phyloP scores from a whole-genome alignment of 2,888 invertebrate species.

The Monopis laevigella region DNA sequence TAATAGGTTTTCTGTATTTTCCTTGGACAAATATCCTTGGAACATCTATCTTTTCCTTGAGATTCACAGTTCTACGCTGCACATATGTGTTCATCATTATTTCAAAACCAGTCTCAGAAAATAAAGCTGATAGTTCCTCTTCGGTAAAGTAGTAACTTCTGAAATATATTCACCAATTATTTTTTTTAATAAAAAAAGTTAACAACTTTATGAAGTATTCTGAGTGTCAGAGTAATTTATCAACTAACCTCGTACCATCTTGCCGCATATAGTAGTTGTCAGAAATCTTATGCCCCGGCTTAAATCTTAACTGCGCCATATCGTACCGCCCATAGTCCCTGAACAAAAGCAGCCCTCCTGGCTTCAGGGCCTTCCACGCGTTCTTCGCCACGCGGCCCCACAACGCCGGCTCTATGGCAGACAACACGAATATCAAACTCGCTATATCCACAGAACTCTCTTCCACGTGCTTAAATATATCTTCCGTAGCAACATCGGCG shows the following conservation, averaged over 20 bases:
- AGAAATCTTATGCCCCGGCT: conserved; percentile 88
- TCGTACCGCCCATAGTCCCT: conserved; percentile 96
- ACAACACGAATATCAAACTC: conserved; percentile 94
- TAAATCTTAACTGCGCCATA: conserved; percentile 95
- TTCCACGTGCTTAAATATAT: conserved; percentile 66
- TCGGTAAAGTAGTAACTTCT: conserved; percentile 84
- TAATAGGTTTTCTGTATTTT: conserved; percentile 72
- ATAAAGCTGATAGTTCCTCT: conserved; percentile 74
- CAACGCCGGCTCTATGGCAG: conserved; percentile 90
- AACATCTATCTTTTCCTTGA: conserved; percentile 91
- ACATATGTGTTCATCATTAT: conserved; percentile 78
- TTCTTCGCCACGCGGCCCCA: conserved; percentile 73
- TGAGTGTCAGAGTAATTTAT: no score
- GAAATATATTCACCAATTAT: conserved; percentile 36
- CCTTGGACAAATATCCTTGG: conserved; percentile 94
- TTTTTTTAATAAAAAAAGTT: no score
- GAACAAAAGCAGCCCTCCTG: conserved; percentile 85
- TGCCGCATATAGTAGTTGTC: conserved; percentile 96
- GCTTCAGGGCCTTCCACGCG: conserved; percentile 71
- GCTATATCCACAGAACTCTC: conserved; percentile 75
- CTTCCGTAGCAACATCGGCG: conserved; percentile 81
- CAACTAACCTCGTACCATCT: conserved; percentile 87
- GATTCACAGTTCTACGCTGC: conserved; percentile 88
- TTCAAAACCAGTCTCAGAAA: conserved; percentile 75
- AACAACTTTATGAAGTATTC: no score